These are phyloP conservation scores for Molanna angustata DNA, from an alignment of 2,888 invertebrate genomes.

Conservation along the genomic window DNA sequence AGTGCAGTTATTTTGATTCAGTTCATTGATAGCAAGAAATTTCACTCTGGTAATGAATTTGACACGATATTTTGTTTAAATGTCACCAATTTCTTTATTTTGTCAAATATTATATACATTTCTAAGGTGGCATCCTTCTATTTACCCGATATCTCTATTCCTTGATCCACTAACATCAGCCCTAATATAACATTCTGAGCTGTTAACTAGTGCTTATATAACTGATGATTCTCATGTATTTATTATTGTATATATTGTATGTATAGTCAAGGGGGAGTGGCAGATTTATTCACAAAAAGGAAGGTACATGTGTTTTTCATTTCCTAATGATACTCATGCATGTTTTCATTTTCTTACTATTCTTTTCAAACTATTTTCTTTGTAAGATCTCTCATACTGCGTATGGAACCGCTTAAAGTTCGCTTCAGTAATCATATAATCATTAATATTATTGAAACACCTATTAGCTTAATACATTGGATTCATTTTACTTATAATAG, in stretches of 20 bases:
- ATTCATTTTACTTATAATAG: constrained; percentile 7
- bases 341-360: constrained; percentile 29
- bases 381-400: constrained; percentile 11
- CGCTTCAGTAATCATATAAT: constrained; percentile 15
- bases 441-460: constrained; percentile 6
- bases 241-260: not conserved
- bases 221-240: no score
- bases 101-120: constrained; percentile 5
- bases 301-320: constrained; percentile 21
- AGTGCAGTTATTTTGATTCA: no score
- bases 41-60: no score
- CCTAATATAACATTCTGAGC: constrained; percentile 1
- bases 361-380: constrained; percentile 13
- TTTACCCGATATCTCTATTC: not conserved
- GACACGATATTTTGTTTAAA: no score
- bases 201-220: constrained; percentile 11
- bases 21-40: no score
- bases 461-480: not conserved
- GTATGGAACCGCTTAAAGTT: constrained; percentile 16
- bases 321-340: constrained; percentile 22
- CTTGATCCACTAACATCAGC: constrained; percentile 1
- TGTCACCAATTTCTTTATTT: no score
- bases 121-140: constrained; percentile 11
- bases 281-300: constrained; percentile 20
- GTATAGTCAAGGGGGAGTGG: constrained; percentile 14